These are phyloP conservation scores for Galeopterus variegatus DNA, from an alignment of 2,113 vertebrate genomes.

Conservation along the genomic window DNA sequence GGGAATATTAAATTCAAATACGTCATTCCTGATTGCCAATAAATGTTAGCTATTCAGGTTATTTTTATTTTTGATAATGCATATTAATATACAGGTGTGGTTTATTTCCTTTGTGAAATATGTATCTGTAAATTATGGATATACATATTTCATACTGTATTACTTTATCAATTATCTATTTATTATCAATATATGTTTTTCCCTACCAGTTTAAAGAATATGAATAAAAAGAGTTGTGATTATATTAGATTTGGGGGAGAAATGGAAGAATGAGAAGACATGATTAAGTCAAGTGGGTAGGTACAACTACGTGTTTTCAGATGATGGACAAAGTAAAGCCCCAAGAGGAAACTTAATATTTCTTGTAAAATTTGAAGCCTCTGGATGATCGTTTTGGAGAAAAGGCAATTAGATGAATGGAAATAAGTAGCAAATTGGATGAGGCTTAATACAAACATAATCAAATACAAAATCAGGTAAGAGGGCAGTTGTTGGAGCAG, in stretches of 20 bases:
- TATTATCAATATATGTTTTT: neutral
- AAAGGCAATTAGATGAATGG: neutral
- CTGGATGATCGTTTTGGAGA: neutral
- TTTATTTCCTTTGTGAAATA: neutral
- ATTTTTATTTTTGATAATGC: neutral
- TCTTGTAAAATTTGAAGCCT: neutral
- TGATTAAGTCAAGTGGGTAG: neutral
- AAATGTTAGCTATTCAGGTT: neutral
- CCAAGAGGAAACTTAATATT: neutral
- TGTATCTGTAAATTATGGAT: neutral
- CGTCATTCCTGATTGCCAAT: neutral
- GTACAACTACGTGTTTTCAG: neutral
- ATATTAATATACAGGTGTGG: neutral
- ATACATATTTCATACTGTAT: neutral
- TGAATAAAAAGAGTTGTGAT: neutral
- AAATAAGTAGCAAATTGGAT: neutral
- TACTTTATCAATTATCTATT: neutral
- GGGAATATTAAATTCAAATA: neutral
- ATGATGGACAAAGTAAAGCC: neutral
- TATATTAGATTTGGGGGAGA: neutral
- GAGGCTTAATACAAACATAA: neutral
- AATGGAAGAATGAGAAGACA: neutral
- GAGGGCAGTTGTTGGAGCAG: neutral
- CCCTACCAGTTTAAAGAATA: neutral
- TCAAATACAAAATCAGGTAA: neutral